Evolutionary conservation across 2,888 invertebrate species (phyloP).

Genomic region (Platycnemis pennipes): DNA sequence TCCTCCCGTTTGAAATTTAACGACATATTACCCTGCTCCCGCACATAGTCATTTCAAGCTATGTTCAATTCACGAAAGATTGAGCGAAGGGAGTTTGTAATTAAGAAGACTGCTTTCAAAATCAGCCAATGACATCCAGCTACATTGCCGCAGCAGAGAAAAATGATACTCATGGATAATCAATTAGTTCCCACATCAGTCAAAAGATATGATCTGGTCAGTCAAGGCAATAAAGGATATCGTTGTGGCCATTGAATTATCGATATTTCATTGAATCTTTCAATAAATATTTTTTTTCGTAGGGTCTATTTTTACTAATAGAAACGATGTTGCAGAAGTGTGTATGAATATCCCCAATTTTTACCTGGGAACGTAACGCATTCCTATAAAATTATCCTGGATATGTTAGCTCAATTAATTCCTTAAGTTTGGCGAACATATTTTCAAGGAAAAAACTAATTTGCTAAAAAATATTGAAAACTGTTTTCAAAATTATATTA

Average conservation of each 20-base stretch:
- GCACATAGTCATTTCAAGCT: no score
- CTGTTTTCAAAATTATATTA: no score
- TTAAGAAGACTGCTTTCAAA: no score
- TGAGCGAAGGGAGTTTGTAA: no score
- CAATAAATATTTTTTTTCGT: not conserved
- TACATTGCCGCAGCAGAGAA: not conserved
- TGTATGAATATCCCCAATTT: not conserved
- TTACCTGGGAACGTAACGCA: not conserved
- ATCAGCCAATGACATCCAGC: no score
- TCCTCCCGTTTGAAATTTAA: no score
- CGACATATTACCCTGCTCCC: no score
- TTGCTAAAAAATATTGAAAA: no score
- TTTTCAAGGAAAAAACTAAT: no score
- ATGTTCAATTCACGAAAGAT: no score
- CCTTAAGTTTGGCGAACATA: no score
- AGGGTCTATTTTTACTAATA: not conserved
- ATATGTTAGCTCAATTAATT: not conserved
- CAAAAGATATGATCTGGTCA: no score
- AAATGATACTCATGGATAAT: not conserved
- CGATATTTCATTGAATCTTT: not conserved
- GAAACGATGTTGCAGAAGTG: not conserved
- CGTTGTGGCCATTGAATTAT: not conserved
- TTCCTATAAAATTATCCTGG: not conserved
- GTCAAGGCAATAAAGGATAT: not conserved
- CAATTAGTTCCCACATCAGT: not conserved